Percentiles rank a stretch among this genome's conserved stretches.
These are phyloP conservation scores for Australoheros scitulus DNA, from an alignment of 2,113 vertebrate genomes.

Conservation along the genomic window DNA sequence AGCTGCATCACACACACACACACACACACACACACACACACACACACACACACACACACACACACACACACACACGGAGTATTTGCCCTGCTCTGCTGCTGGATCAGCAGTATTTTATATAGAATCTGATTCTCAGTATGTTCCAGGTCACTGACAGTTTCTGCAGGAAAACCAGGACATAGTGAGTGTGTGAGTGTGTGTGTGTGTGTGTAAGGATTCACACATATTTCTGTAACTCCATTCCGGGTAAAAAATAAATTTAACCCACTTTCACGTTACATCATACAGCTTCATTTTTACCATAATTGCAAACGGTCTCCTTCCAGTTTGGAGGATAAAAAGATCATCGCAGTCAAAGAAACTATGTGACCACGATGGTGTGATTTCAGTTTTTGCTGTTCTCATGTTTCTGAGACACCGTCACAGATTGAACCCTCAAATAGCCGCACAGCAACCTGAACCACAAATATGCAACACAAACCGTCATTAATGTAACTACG, in stretches of 20 bases:
- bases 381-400: not conserved
- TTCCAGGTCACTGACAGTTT: constrained; percentile 59
- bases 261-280: constrained; percentile 28
- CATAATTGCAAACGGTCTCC: not conserved
- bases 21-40: not conserved
- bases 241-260: constrained; percentile 11
- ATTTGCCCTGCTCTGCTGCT: constrained; percentile 13
- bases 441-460: not conserved
- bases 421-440: not conserved
- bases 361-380: not conserved
- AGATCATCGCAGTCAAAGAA: not conserved
- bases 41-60: constrained; percentile 1
- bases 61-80: not conserved
- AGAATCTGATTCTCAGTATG: constrained; percentile 44
- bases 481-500: not conserved
- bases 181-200: not conserved
- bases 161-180: constrained; percentile 40
- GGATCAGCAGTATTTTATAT: constrained; percentile 63
- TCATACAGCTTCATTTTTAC: constrained; percentile 11
- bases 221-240: constrained; percentile 12
- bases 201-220: not conserved
- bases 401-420: not conserved
- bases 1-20: not conserved
- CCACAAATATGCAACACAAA: not conserved
- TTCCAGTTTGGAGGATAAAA: not conserved